Base-by-base conservation (phyloP, 1,140 invertebrate genomes). In the Scaptomyza pallida region DNA sequence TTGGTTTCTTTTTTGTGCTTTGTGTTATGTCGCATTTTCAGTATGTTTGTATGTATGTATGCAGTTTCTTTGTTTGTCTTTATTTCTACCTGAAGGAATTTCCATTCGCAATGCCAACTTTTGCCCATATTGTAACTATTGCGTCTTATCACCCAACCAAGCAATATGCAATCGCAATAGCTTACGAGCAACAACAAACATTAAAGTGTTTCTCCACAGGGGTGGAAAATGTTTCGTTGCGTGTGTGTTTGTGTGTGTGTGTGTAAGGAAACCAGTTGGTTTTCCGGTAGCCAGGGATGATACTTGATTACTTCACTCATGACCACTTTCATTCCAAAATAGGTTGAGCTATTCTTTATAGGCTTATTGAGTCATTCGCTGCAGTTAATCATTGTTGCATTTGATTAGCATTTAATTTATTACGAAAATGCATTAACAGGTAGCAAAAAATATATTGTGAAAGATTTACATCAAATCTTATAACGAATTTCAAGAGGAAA, bases 51-150 rank as follows among this genome's bases (percentile, higher is more conserved):
- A 62, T n/a, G n/a, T 51, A 48, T 54, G 43, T 51, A 40, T 67
- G 68, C 47, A 62, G 23, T 60, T 70, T 76, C 69, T 67, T 77
- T 74, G 60, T 62, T 61, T 62, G 26, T 69, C 33, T 35, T 48
- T 35, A 37, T 37, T 37, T 63, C 45, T 85, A 86, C 81, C 81
- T 85, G 65, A 70, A 72, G 77, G 59, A 86, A 81, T 86, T 85
- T 81, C 70, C 73, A 80, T 81, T 78, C 57, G 71, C 79, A 23
- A 79, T 72, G 72, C 75, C 65, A 79, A 75, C 65, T 75, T n/a
- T 69, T 37, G 21, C 45, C 50, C 57, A 52, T 54, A 75, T 37
- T 37, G 33, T 65, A 71, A 57, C 63, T 64, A 64, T 63, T 72
- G 47, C 69, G 61, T 52, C 62, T 65, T 65, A 72, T 72, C 48